Evolutionary conservation across 2,888 invertebrate genomes (phyloP).

Genomic region (Cephus spinipes): DNA sequence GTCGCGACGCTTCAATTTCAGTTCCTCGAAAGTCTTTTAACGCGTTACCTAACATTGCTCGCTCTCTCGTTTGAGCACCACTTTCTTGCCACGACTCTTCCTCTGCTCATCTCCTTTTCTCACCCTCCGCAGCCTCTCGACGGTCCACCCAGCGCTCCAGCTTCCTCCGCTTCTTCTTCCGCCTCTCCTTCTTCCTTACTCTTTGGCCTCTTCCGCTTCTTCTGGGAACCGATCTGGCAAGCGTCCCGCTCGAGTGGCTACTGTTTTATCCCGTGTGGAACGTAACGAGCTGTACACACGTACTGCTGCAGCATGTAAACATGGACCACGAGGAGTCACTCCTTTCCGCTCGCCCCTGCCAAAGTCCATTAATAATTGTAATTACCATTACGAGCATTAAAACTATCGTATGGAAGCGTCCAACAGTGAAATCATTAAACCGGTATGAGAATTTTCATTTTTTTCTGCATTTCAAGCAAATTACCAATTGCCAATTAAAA

Average conservation of each 20-base stretch:
- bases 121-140: background rate
- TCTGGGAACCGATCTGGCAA: slow-evolving; percentile 7
- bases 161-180: slow-evolving; percentile 15
- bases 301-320: background rate
- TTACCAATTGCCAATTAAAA: background rate
- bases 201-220: slow-evolving; percentile 6
- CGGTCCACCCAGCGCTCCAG: background rate
- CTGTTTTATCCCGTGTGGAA: background rate
- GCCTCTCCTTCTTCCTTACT: slow-evolving; percentile 17
- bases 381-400: background rate
- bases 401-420: background rate
- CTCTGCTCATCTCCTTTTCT: background rate
- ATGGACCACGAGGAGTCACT: background rate
- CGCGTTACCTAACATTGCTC: background rate
- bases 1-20: background rate
- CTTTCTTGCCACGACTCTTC: background rate
- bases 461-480: background rate
- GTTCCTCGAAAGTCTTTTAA: background rate
- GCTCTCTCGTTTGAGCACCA: background rate
- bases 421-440: background rate
- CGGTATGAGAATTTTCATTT: background rate
- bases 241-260: background rate
- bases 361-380: background rate
- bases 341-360: background rate
- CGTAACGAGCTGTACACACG: background rate